Conservation (phyloP, 1,140 invertebrate genomes). For the Yoshiicerus persimilis region DNA sequence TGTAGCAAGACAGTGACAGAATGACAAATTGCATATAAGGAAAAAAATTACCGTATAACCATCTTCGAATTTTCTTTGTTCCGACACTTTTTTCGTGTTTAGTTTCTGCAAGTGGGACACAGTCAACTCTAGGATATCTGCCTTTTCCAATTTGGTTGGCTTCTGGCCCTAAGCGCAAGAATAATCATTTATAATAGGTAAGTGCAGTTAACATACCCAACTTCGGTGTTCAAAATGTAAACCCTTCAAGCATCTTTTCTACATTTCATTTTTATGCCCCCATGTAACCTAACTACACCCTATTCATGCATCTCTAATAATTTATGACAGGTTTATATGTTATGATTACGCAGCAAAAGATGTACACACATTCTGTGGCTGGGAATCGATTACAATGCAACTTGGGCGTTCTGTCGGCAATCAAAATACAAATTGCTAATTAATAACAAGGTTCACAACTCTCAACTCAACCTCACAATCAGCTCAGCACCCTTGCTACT, state of each 20-base stretch:
- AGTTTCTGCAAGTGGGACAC: conserved; percentile 78
- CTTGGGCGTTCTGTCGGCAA: neutral
- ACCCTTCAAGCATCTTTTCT: neutral
- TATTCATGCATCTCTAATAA: neutral
- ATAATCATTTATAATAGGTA: neutral
- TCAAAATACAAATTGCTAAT: neutral
- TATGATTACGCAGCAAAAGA: neutral
- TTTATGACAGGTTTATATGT: neutral
- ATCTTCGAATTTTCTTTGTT: neutral
- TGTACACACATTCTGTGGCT: neutral
- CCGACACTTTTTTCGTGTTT: neutral
- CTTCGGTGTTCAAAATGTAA: neutral
- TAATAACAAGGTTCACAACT: neutral
- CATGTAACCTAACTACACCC: too few relatives aligned
- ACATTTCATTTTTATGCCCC: neutral
- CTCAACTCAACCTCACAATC: neutral
- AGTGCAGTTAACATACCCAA: neutral
- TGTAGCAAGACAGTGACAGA: neutral
- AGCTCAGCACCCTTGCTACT: neutral
- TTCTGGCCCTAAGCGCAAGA: conserved; percentile 29
- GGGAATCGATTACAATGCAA: neutral
- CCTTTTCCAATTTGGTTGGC: conserved; percentile 67
- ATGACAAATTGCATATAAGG: neutral
- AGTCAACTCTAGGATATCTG: conserved; percentile 91
- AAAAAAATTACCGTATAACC: neutral